Evolutionary conservation across 1,140 invertebrate genomes (phyloP).

Genomic region (Hesperophylax magnus): DNA sequence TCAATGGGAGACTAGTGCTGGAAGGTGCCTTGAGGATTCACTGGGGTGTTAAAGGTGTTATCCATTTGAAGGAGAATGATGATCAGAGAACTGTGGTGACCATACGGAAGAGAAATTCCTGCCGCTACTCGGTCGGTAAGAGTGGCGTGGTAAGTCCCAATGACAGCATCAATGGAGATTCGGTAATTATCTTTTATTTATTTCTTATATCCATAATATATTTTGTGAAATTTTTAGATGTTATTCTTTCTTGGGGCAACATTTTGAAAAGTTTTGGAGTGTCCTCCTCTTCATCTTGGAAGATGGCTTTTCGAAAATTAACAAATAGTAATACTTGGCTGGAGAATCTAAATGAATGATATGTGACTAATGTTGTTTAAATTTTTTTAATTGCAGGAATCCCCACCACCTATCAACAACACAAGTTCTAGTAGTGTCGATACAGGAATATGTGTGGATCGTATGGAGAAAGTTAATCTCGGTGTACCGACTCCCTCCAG

Average conservation of each 20-base stretch:
- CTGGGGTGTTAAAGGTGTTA: conserved; percentile 88
- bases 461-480: conserved; percentile 46
- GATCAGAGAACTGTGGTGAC: conserved; percentile 84
- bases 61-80: conserved; percentile 90
- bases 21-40: conserved; percentile 86
- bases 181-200: neutral
- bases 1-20: conserved; percentile 84
- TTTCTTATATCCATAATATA: too few species aligned
- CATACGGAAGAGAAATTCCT: conserved; percentile 80
- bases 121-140: conserved; percentile 75
- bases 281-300: too few species aligned
- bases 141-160: conserved; percentile 19
- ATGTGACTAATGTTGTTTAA: too few species aligned
- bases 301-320: too few species aligned
- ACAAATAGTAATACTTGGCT: too few species aligned
- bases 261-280: too few species aligned
- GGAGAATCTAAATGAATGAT: too few species aligned
- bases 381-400: conserved; percentile 4
- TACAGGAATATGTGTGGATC: conserved; percentile 50
- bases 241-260: too few species aligned
- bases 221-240: too few species aligned
- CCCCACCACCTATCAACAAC: conserved; percentile 25
- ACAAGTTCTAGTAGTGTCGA: conserved; percentile 44
- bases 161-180: conserved; percentile 42
- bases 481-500: conserved; percentile 25